Conservation (phyloP, 2,797 vertebrate species). For the Hipposideros larvatus region DNA sequence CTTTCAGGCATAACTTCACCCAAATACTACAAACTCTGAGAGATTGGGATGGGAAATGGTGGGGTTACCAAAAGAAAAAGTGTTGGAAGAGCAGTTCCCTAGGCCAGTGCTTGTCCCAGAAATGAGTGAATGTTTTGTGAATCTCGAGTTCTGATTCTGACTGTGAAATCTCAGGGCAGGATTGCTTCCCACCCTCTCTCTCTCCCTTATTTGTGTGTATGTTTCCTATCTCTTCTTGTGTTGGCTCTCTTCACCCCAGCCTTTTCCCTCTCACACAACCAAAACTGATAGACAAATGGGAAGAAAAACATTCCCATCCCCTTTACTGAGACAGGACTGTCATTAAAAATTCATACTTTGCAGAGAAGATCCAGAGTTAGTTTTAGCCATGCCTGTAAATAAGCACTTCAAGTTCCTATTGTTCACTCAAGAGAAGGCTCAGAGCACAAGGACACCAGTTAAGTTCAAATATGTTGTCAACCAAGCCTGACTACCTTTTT, state of each 20-base stretch:
- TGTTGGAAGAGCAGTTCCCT: background rate
- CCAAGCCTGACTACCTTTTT: background rate
- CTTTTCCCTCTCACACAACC: background rate
- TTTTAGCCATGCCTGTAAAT: background rate
- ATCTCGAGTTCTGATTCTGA: background rate
- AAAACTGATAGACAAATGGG: background rate
- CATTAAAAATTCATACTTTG: background rate
- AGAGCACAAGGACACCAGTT: background rate
- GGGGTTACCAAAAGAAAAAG: background rate
- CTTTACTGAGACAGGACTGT: background rate
- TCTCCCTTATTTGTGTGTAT: background rate
- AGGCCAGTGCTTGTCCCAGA: background rate
- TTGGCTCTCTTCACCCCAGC: background rate
- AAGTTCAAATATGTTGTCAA: background rate
- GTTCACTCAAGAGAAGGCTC: conserved; percentile 18
- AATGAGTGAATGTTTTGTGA: background rate
- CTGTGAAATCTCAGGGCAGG: background rate
- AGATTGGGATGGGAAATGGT: background rate
- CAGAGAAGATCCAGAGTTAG: background rate
- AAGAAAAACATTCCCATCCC: background rate
- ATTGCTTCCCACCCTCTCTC: background rate
- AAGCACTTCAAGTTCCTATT: background rate
- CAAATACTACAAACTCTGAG: background rate
- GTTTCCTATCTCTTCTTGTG: background rate
- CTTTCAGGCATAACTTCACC: background rate